Evolutionary conservation across 2,888 invertebrate species (phyloP).

Genomic region (Mythimna pallens): DNA sequence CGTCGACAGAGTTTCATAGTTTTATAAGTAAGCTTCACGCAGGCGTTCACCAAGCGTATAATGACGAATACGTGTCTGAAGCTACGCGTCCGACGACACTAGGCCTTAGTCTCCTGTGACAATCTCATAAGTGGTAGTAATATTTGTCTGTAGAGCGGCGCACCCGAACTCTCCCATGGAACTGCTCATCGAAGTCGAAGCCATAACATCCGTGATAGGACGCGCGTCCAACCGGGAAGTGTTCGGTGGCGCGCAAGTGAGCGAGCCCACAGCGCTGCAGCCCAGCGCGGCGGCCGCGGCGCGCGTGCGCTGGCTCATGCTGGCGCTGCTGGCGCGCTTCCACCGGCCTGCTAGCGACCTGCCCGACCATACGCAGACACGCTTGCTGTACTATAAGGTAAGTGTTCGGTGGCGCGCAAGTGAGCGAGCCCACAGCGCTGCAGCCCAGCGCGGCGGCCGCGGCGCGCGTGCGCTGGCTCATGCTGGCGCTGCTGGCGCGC

Average conservation of each 20-base stretch:
- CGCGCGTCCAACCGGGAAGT: constrained; percentile 91
- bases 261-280: constrained; percentile 72
- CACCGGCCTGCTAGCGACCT: constrained; percentile 65
- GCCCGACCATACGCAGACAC: constrained; percentile 61
- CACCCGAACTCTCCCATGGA: constrained; percentile 92
- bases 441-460: constrained; percentile 90
- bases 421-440: constrained; percentile 65
- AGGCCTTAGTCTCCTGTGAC: too few relatives aligned
- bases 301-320: constrained; percentile 94
- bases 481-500: constrained; percentile 94
- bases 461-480: constrained; percentile 93
- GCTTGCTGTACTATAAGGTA: constrained; percentile 64
- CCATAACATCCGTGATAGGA: constrained; percentile 94
- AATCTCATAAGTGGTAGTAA: too few relatives aligned
- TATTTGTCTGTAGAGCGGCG: constrained; percentile 74
- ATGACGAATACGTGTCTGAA: too few relatives aligned
- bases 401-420: constrained; percentile 77
- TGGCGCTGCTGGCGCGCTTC: constrained; percentile 94
- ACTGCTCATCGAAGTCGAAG: constrained; percentile 94
- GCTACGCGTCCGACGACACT: too few relatives aligned
- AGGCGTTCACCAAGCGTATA: too few relatives aligned
- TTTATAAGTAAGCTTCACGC: too few relatives aligned
- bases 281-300: constrained; percentile 90
- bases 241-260: constrained; percentile 74
- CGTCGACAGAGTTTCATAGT: too few relatives aligned